Evolutionary conservation across 2,888 invertebrate species (phyloP).

Genomic region (Sinopyrophorus schimmeli): DNA sequence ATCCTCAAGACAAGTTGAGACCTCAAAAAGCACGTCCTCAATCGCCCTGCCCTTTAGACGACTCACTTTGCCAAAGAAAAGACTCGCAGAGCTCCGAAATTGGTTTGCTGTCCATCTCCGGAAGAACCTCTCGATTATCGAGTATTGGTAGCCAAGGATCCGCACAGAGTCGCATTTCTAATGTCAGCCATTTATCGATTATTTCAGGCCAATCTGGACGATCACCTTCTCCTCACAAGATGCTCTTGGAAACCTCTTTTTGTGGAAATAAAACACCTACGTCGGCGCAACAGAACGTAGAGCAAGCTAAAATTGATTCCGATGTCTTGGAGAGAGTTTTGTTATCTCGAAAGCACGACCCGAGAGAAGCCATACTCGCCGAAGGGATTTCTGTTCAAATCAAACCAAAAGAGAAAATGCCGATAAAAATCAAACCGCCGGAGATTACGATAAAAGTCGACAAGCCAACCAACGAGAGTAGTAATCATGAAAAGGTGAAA

Average conservation of each 20-base stretch:
- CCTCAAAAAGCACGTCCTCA: conserved; percentile 48
- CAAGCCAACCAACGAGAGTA: conserved; percentile 39
- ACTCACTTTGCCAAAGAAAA: conserved; percentile 55
- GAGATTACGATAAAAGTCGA: conserved; percentile 50
- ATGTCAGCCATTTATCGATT: conserved; percentile 61
- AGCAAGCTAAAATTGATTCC: conserved; percentile 48
- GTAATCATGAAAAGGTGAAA: conserved; percentile 38
- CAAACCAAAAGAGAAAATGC: conserved; percentile 20
- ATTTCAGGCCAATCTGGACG: conserved; percentile 59
- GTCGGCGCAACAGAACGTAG: conserved; percentile 46
- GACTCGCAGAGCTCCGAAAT: conserved; percentile 70
- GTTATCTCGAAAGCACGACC: conserved; percentile 65
- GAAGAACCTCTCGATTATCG: conserved; percentile 79
- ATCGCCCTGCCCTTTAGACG: conserved; percentile 45
- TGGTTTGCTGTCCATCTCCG: conserved; percentile 72
- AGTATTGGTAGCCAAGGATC: conserved; percentile 79
- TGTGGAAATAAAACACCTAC: conserved; percentile 76
- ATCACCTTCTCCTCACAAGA: conserved; percentile 84
- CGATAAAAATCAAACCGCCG: conserved; percentile 21
- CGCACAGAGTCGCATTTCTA: conserved; percentile 55
- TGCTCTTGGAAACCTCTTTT: conserved; percentile 87
- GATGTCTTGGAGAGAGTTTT: conserved; percentile 61
- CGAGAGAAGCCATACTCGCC: conserved; percentile 66
- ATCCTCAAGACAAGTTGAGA: conserved; percentile 56
- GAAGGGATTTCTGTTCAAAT: conserved; percentile 62